phyloP scores from a whole-genome alignment of 1,140 invertebrate species.

The Goniozus legneri region DNA sequence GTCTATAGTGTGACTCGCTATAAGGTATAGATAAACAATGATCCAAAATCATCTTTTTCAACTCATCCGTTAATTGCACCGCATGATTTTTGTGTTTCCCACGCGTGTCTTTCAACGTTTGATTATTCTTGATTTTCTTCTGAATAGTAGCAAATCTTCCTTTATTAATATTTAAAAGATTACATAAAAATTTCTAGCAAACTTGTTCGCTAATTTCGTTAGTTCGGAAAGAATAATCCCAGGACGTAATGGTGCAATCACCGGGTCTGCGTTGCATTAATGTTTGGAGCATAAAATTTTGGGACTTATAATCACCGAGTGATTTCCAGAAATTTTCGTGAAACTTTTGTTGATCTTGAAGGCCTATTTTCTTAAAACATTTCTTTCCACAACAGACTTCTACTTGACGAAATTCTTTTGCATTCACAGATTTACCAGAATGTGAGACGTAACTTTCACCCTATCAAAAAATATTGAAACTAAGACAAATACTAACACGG shows the following conservation, averaged over 20 bases:
- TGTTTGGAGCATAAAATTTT: background rate
- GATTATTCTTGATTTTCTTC: constrained; percentile 16
- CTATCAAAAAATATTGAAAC: no score
- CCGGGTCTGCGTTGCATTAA: background rate
- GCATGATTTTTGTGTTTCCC: constrained; percentile 15
- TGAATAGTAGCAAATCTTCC: constrained; percentile 15
- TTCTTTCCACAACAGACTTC: background rate
- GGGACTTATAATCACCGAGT: background rate
- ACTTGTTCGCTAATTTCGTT: background rate
- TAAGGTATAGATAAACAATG: constrained; percentile 17
- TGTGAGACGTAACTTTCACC: background rate
- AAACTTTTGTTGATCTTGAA: background rate
- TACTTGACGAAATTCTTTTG: background rate
- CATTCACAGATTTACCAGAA: background rate
- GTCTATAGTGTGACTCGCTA: constrained; percentile 12
- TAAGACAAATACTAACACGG: no score
- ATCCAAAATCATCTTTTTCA: constrained; percentile 19
- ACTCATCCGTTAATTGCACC: constrained; percentile 14
- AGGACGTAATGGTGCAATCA: background rate
- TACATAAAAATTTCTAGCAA: constrained; percentile 19
- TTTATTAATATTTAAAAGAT: constrained; percentile 15
- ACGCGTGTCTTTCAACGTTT: constrained; percentile 13
- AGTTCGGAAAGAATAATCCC: background rate
- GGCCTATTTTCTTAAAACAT: background rate
- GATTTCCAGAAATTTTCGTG: background rate